Percentiles rank a stretch among this genome's conserved stretches.
Evolutionary conservation across 2,888 invertebrate genomes (phyloP).

Genomic region (Ophonus ardosiacus): DNA sequence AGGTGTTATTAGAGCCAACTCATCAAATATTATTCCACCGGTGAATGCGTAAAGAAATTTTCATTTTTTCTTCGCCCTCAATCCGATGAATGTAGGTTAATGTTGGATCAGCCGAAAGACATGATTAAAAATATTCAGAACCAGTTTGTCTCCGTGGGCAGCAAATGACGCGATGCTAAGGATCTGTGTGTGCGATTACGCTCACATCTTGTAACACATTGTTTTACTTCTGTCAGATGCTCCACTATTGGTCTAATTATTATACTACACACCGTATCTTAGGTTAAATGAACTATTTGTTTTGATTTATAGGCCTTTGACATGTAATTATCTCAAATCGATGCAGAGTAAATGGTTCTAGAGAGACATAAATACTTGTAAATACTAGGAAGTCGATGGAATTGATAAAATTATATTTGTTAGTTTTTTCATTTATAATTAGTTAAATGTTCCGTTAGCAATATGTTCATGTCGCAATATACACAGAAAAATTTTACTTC

Average conservation of each 20-base stretch:
- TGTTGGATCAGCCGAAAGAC: conserved; percentile 49
- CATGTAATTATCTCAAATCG: conserved; percentile 13
- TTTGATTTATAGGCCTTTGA: conserved; percentile 21
- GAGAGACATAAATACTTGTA: too few species aligned
- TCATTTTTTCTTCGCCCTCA: conserved; percentile 18
- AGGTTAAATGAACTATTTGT: not conserved
- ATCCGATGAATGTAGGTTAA: conserved; percentile 45
- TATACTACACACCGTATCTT: not conserved
- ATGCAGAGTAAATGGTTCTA: not conserved
- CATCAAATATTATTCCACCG: not conserved
- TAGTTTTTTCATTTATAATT: too few species aligned
- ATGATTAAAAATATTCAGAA: conserved; percentile 36
- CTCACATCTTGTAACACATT: conserved; percentile 3
- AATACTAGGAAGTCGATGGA: too few species aligned
- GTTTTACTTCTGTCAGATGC: conserved; percentile 38
- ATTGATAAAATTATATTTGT: too few species aligned
- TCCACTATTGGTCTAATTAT: not conserved
- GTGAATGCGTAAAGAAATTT: not conserved
- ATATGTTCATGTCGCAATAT: too few species aligned
- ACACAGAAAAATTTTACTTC: too few species aligned
- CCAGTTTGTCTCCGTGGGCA: conserved; percentile 45
- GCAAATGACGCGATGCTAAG: conserved; percentile 28
- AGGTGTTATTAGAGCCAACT: too few species aligned
- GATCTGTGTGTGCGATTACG: conserved; percentile 14
- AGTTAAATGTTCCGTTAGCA: too few species aligned